Evolutionary conservation across 2,113 vertebrate genomes (phyloP).

Genomic region (Lynx canadensis): DNA sequence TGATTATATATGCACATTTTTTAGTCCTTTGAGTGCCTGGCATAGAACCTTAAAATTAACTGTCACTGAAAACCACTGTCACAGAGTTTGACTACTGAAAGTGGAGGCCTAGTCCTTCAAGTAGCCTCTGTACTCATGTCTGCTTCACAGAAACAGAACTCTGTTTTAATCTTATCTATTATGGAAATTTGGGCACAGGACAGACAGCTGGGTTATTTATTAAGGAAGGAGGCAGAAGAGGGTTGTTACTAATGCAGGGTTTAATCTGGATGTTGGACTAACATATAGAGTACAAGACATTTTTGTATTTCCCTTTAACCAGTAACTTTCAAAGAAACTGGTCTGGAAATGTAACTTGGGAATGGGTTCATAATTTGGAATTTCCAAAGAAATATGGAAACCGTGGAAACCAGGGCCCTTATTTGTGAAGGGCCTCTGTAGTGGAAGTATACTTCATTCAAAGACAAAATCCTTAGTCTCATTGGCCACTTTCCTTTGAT

Average conservation of each 20-base stretch:
- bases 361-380: background rate
- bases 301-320: background rate
- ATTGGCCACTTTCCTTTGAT: background rate
- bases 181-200: background rate
- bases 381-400: background rate
- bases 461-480: background rate
- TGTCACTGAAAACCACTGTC: background rate
- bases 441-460: background rate
- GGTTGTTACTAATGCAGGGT: background rate
- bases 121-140: background rate
- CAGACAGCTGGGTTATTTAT: background rate
- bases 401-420: background rate
- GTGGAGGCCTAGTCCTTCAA: background rate
- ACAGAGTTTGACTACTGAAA: background rate
- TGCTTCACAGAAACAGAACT: background rate
- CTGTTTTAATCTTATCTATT: background rate
- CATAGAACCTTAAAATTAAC: background rate
- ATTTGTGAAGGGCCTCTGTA: background rate
- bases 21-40: background rate
- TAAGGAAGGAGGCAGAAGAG: background rate
- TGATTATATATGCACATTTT: background rate
- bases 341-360: background rate
- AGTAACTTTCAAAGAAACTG: background rate
- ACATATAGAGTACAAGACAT: background rate
- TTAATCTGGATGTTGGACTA: background rate